Percentiles rank a stretch among this genome's conserved stretches.
Evolutionary conservation across 2,797 vertebrate genomes (phyloP).

Genomic region (Spinus olivaceus): DNA sequence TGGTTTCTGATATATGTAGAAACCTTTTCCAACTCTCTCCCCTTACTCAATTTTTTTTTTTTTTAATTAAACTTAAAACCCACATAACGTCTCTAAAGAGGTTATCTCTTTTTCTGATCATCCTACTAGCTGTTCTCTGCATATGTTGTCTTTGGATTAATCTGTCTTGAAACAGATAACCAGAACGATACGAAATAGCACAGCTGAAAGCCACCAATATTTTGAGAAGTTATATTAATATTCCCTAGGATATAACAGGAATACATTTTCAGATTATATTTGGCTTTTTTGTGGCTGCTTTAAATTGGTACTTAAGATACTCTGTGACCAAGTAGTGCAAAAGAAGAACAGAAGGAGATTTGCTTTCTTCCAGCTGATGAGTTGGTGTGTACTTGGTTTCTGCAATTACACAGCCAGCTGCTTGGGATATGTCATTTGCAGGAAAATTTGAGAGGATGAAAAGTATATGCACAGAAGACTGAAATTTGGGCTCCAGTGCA

Average conservation of each 20-base stretch:
- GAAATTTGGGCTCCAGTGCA: conserved; percentile 33
- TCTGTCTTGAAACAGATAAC: neutral
- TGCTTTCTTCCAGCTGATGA: conserved; percentile 55
- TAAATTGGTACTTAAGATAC: conserved; percentile 15
- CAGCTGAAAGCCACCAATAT: neutral
- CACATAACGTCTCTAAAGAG: neutral
- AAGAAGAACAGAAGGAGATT: conserved; percentile 52
- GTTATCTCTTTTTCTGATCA: neutral
- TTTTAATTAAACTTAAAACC: neutral
- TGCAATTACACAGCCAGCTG: conserved; percentile 49
- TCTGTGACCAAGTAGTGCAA: conserved; percentile 24
- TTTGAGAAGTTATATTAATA: neutral
- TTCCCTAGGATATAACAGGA: neutral
- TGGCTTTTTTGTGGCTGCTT: neutral
- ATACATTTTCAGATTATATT: neutral
- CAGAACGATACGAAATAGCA: neutral
- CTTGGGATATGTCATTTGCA: conserved; percentile 35
- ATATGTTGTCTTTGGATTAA: neutral
- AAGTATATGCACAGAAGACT: conserved; percentile 25
- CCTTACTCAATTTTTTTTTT: neutral
- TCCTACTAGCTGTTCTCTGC: neutral
- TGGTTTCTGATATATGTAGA: neutral
- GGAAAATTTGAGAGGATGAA: conserved; percentile 2
- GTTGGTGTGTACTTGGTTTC: conserved; percentile 53
- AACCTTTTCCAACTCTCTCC: neutral